Base-by-base conservation (phyloP, 92 coral and sea anemone species). In the Parazoanthus swiftii region DNA sequence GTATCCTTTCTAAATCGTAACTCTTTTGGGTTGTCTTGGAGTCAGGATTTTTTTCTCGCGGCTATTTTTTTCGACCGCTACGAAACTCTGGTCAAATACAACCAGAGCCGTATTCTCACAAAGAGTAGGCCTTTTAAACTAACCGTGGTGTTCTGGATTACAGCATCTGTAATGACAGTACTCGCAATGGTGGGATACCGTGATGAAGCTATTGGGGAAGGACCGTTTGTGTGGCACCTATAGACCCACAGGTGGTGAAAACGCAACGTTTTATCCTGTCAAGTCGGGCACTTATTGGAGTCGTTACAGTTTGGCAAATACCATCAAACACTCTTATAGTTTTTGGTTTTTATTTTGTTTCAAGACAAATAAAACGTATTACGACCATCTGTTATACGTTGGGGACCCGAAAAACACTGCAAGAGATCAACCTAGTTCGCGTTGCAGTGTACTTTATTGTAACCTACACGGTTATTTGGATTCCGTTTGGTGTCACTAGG, bases 161-260 rank as follows among this genome's bases (percentile, higher is more conserved):
- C 73, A 26, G 51, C 58, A 20, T 74, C 76, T 79, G 20, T 68
- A 75, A 18, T 70, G 35, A 86, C 87, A 43, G 43, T 82, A 26
- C 23, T 21, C 43, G 39, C 81, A n/a, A 76, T 88, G 79, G 59
- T 25, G 74, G 85, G 88, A 18, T 82, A 91, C 58, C 26, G 67
- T 23, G 33, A 76, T 29, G 81, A 76, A 18, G 59, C 82, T 5
- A 5, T 33, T 29, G 67, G 6, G 90, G 81, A 6, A n/a, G 68
- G 20, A 56, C 86, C 8, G 2, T 75, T 5, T 91, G 93, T 58
- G 0, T 11, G 4, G 36, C 71, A 26, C 29, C 2, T 21, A 8
- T 3, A 23, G 58, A 18, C 63, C 81, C 65, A 77, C 37, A 43
- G 21, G 4, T 44, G 29, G 38, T 21, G 35, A 43, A 50, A 48